Evolutionary conservation across 2,113 vertebrate species (phyloP).

Genomic region (Clarias batrachus): DNA sequence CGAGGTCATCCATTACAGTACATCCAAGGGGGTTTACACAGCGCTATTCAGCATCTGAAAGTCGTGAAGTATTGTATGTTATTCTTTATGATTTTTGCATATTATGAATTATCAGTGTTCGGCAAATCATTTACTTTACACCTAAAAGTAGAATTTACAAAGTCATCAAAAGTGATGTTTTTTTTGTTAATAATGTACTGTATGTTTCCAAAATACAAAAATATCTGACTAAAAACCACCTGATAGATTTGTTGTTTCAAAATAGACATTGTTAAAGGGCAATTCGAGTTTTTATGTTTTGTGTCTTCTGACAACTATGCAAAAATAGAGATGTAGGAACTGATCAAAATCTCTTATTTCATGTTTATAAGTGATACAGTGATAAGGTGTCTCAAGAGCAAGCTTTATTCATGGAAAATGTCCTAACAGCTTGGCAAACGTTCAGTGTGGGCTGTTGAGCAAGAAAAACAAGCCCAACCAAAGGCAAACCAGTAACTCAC

Average conservation of each 20-base stretch:
- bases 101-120: not conserved
- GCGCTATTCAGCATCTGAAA: constrained; percentile 60
- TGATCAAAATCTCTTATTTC: not conserved
- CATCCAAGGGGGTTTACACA: constrained; percentile 22
- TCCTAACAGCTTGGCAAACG: constrained; percentile 12
- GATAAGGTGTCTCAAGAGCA: constrained; percentile 38
- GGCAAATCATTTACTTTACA: not conserved
- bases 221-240: not conserved
- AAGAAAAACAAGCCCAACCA: not conserved
- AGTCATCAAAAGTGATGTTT: no score
- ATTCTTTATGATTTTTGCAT: not conserved
- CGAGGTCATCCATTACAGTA: constrained; percentile 86
- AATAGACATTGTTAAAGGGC: not conserved
- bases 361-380: not conserved
- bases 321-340: not conserved
- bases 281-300: constrained; percentile 1
- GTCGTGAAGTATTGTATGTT: constrained; percentile 6
- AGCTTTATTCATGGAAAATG: constrained; percentile 20
- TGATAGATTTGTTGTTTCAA: not conserved
- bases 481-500: not conserved
- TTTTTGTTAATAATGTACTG: not conserved
- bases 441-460: constrained; percentile 10
- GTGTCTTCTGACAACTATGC: not conserved
- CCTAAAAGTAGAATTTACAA: no score
- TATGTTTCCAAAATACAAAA: not conserved